Base-by-base conservation (phyloP, 2,797 vertebrate species). In the Pterois miles region DNA sequence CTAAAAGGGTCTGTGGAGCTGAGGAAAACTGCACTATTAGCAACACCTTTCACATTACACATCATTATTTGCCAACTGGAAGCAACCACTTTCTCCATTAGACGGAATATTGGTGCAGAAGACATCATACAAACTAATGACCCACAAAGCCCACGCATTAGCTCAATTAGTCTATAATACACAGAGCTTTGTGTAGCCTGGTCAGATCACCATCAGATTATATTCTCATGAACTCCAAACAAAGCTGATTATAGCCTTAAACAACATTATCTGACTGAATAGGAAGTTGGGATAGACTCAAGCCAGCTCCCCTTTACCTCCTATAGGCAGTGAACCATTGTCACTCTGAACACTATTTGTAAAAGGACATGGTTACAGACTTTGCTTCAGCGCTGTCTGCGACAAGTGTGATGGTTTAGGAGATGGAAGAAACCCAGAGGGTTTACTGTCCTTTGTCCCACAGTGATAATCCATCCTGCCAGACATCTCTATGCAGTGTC, bases 241-340 rank as follows among this genome's bases (percentile, higher is more conserved):
- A 27, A 70, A 63, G 60, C 57, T 74, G 23, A 63, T 29, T 68
- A 11, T 60, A 54, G 22, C 12, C n/a, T 52, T 29, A 27, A 69
- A 73, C 33, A 77, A 29, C 66, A 50, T 3, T 31, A 53, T 38
- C 27, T 25, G 12, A 71, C 56, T 33, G 13, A 63, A 29, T 29
- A 48, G 20, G 22, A 50, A 22, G 36, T 33, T 22, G 11, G 23
- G 11, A 65, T 29, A 14, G 10, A 54, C 48, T 3, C 34, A 2
- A 27, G 65, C 27, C 13, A 22, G n/a, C 31, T 56, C 7, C 38
- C 3, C n/a, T 63, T 65, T 22, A 31, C 40, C 33, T 18, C 16
- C 20, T 34, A 31, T 48, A 57, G 14, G 56, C 46, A 36, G 36
- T 2, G 34, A 59, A 38, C 5, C 50, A 33, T 18, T 63, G 52